Evolutionary conservation across 2,113 vertebrate species (phyloP), one percentile per base, ranked within the genome.

Genomic region (Anoura caudifer): DNA sequence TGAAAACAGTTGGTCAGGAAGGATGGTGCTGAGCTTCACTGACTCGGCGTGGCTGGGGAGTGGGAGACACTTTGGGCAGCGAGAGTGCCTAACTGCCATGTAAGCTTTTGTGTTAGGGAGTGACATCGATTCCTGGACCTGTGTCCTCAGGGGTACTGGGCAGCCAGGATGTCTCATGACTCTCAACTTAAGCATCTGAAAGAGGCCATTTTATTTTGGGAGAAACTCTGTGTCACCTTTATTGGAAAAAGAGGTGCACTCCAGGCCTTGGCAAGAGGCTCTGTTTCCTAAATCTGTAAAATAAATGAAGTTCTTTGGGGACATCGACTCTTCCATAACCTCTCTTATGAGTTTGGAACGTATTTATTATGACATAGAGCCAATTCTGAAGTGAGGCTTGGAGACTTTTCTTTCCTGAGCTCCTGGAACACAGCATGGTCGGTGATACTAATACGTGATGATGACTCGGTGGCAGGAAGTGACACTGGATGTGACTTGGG

Each of bases 201-300:
- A 90, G 82, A 82, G 80, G 93, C 84, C n/a, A 54, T 50, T 95
- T 95, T 91, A 67, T 87, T 95, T 95, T 41, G 26, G 54, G 54
- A 93, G 45, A 87, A 84, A 67, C 36, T 80, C 69, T 80, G 43
- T 90, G 81, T 96, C 80, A 92, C 56, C 69, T 91, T 89, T 75
- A 19, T 22, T 45, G n/a, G 24, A 93, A 87, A 90, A 72, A 87
- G 67, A 95, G 72, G 43, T 33, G 4, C 20, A 79, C n/a, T 77
- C 0, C 33, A 88, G 90, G n/a, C 75, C 15, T 95, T 92, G 94
- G 61, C 65, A 73, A 63, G 87, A 95, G 14, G 26, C 26, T 52
- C 4, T 16, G 63, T 56, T 75, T 90, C 61, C 84, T 85, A 91
- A 95, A 86, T 79, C 84, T 76, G n/a, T 45, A 43, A 96, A 86